phyloP scores from a whole-genome alignment of 2,888 invertebrate genomes.

The Campoletis raptor region DNA sequence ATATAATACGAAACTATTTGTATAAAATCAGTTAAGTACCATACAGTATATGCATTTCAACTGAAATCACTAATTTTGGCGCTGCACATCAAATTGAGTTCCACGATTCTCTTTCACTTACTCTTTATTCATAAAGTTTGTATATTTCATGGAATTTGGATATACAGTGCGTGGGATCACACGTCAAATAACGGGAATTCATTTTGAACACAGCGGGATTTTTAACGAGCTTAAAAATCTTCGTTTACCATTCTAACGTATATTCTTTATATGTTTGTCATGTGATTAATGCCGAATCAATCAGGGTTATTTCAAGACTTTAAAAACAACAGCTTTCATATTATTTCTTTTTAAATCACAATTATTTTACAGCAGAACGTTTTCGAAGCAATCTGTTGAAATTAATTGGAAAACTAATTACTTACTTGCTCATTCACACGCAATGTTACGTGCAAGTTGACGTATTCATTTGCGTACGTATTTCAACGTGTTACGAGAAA shows the following conservation, averaged over 20 bases:
- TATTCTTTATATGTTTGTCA: too few species aligned
- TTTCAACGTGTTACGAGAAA: neutral
- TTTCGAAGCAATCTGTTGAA: neutral
- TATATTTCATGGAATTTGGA: too few species aligned
- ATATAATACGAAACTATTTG: neutral
- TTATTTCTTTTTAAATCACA: neutral
- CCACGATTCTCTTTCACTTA: too few species aligned
- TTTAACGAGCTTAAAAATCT: too few species aligned
- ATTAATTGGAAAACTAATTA: neutral
- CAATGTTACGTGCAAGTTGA: neutral
- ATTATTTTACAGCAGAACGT: neutral
- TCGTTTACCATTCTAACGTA: too few species aligned
- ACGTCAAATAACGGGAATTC: too few species aligned
- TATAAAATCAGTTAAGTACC: neutral
- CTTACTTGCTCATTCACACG: neutral
- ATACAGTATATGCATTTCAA: neutral
- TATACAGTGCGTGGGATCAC: too few species aligned
- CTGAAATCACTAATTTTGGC: neutral
- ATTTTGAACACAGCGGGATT: too few species aligned
- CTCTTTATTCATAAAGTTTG: too few species aligned
- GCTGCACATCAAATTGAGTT: too few species aligned
- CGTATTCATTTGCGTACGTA: slow-evolving; percentile 25
- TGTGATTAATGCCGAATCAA: too few species aligned
- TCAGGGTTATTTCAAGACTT: neutral
- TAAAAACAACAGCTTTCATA: neutral